Evolutionary conservation across 1,140 invertebrate species (phyloP).

Genomic region (Papilio polytes): DNA sequence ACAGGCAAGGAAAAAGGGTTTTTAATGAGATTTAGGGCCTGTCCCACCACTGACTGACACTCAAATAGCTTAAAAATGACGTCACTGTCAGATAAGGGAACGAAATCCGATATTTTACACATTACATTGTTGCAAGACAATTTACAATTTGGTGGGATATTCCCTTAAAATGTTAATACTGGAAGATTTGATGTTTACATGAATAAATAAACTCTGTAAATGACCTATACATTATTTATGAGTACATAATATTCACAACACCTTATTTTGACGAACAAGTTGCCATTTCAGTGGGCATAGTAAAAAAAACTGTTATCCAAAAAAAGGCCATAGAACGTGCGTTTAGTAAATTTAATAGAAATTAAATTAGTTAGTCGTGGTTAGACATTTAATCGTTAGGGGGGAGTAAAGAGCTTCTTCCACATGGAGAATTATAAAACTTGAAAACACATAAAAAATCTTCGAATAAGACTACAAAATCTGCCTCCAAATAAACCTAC

Average conservation of each 20-base stretch:
- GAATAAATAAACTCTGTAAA: background rate
- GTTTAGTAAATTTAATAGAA: background rate
- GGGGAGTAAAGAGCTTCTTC: too few relatives aligned
- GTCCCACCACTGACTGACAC: too few relatives aligned
- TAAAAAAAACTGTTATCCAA: background rate
- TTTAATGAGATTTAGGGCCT: background rate
- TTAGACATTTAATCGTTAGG: background rate
- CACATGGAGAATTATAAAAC: too few relatives aligned
- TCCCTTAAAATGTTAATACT: background rate
- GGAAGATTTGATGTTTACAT: background rate
- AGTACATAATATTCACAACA: background rate
- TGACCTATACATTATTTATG: background rate
- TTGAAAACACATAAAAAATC: background rate
- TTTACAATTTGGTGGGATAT: too few relatives aligned
- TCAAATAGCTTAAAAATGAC: too few relatives aligned
- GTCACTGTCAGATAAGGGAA: too few relatives aligned
- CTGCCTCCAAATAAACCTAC: too few relatives aligned
- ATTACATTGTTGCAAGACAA: too few relatives aligned
- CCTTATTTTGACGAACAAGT: background rate
- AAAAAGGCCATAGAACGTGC: background rate
- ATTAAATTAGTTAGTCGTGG: constrained; percentile 6
- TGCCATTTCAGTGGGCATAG: background rate
- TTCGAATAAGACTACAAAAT: background rate
- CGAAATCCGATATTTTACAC: too few relatives aligned
- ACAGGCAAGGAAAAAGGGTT: background rate